Evolutionary conservation across 2,888 invertebrate genomes (phyloP).

Genomic region (Drosophila maculinotata): DNA sequence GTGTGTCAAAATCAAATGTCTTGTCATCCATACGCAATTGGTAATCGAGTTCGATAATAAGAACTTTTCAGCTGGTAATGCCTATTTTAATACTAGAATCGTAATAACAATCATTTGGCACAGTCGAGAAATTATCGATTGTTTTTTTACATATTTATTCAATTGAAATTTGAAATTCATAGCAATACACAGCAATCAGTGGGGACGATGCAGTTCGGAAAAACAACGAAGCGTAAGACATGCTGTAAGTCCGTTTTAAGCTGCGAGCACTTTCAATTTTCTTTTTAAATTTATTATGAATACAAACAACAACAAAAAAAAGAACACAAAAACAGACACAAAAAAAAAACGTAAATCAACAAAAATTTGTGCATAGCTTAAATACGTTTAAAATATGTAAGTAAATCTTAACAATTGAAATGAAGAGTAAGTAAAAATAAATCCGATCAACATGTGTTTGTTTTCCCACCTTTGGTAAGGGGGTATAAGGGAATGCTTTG

Average conservation of each 20-base stretch:
- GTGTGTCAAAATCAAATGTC: not conserved
- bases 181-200: conserved; percentile 44
- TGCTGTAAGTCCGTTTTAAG: conserved; percentile 52
- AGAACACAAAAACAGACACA: conserved; percentile 21
- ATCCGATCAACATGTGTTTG: conserved; percentile 78
- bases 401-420: conserved; percentile 75
- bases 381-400: conserved; percentile 72
- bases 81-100: conserved; percentile 22
- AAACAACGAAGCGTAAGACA: conserved; percentile 39
- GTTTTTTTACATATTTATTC: conserved; percentile 62
- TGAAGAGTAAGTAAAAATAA: conserved; percentile 81
- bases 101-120: conserved; percentile 28
- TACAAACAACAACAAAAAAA: conserved; percentile 4
- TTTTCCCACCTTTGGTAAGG: conserved; percentile 82
- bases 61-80: conserved; percentile 42
- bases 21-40: conserved; percentile 38
- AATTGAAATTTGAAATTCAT: conserved; percentile 56
- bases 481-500: conserved; percentile 70
- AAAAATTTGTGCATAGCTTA: conserved; percentile 76
- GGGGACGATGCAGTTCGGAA: conserved; percentile 47
- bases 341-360: conserved; percentile 42
- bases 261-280: conserved; percentile 38
- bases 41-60: conserved; percentile 39
- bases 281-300: conserved; percentile 30
- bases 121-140: conserved; percentile 22